Base-by-base conservation (phyloP, 2,797 vertebrate species). In the Leucoraja ocellata region DNA sequence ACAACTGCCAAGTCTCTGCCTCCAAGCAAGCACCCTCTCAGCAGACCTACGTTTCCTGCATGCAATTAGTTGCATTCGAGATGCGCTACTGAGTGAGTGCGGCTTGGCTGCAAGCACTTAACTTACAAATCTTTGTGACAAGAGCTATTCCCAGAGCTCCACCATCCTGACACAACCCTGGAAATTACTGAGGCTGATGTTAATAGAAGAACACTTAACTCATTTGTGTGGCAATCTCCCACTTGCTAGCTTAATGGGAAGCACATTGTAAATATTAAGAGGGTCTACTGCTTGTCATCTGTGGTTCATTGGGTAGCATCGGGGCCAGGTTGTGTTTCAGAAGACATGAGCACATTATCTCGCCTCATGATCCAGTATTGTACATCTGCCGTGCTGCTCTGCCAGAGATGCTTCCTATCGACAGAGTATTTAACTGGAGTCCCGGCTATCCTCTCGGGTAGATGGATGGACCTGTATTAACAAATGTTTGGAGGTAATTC, bases 141-240 rank as follows among this genome's bases (percentile, higher is more conserved):
- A 74, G 88, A 73, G 88, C 39, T 91, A 25, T 91, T 91, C 61
- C 84, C 88, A 91, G 90, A 10, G 68, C 68, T 74, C 90, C 25
- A 23, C 39, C 23, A 54, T 74, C 25, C 46, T 91, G 71, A 88
- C 84, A 88, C 32, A 88, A 88, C 28, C n/a, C 32, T 88, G 65
- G 84, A 36, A 88, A 88, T 88, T 88, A 88, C 84, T 14, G 84
- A 32, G 68, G 63, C 84, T 21, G 84, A 65, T 65, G 28, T 36
- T 88, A n/a, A 63, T 88, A 14, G 61, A 88, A n/a, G 61, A 65
- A 88, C 84, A 65, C 84, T 88, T 88, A 88, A 68, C 84, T 88
- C 61, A 68, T 88, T 88, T 65, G 61, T 88, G 84, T 88, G 84
- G 36, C 63, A 68, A 21, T 88, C 84, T 36, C 84, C 61, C 84